Percentiles rank a stretch among this genome's conserved stretches.
Evolutionary conservation across 2,797 vertebrate species (phyloP).

Genomic region (Chaetodon trifasciatus): DNA sequence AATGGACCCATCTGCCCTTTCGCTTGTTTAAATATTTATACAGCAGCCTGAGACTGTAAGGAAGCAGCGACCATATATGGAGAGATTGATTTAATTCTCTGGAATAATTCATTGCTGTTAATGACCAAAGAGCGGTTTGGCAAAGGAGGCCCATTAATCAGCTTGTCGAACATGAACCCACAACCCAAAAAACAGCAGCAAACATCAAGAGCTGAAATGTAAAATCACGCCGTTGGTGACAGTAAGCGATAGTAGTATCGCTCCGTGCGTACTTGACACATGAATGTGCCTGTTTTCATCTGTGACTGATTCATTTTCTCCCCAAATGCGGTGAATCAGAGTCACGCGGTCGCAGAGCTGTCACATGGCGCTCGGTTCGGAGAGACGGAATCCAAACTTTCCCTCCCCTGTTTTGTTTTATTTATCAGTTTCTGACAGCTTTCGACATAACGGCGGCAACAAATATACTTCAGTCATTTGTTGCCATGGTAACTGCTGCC

Average conservation of each 20-base stretch:
- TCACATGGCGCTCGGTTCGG: constrained; percentile 20
- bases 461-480: constrained; percentile 80
- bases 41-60: constrained; percentile 44
- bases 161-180: constrained; percentile 21
- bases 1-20: constrained; percentile 83
- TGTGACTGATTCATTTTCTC: constrained; percentile 34
- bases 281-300: constrained; percentile 36
- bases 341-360: constrained; percentile 35
- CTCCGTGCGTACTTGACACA: neutral
- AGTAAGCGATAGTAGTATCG: constrained; percentile 14
- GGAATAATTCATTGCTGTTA: constrained; percentile 64
- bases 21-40: constrained; percentile 85
- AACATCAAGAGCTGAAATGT: constrained; percentile 4
- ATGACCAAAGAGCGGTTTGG: constrained; percentile 29
- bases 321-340: constrained; percentile 31
- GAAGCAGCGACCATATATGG: constrained; percentile 39
- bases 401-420: constrained; percentile 53
- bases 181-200: constrained; percentile 7
- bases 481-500: constrained; percentile 83
- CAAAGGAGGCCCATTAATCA: constrained; percentile 52
- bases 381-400: constrained; percentile 54
- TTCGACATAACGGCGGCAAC: constrained; percentile 52
- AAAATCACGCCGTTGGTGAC: neutral
- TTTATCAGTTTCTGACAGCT: constrained; percentile 68
- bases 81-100: constrained; percentile 64